These are phyloP conservation scores for Sigmodon hispidus DNA, from an alignment of 2,113 vertebrate genomes.

Conservation along the genomic window DNA sequence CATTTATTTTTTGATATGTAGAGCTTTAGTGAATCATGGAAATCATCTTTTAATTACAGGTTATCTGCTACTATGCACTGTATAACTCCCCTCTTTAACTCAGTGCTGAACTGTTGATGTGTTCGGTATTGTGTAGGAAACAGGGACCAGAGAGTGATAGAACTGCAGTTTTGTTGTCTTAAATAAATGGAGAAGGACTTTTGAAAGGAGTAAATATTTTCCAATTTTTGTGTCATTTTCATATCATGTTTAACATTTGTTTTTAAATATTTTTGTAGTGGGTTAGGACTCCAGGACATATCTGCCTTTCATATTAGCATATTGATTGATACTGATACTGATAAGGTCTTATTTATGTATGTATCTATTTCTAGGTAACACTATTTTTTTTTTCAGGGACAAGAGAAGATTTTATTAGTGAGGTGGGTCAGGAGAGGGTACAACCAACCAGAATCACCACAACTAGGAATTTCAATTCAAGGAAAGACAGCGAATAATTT, in stretches of 20 bases:
- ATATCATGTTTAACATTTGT: not conserved
- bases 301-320: not conserved
- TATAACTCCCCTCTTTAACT: not conserved
- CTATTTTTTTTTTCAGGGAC: too few relatives aligned
- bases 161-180: not conserved
- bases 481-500: too few relatives aligned
- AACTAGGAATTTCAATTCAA: too few relatives aligned
- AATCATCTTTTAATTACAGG: not conserved
- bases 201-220: not conserved
- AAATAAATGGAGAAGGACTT: not conserved
- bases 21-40: not conserved
- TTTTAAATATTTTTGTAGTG: not conserved
- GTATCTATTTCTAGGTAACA: not conserved
- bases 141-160: too few relatives aligned
- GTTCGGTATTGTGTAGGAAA: not conserved
- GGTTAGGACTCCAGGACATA: not conserved
- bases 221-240: not conserved
- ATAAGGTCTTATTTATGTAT: not conserved
- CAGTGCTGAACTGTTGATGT: not conserved
- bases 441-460: too few relatives aligned
- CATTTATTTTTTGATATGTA: not conserved
- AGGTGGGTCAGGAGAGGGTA: too few relatives aligned
- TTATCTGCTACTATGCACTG: not conserved
- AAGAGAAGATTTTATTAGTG: too few relatives aligned
- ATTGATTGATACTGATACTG: not conserved